Evolutionary conservation across 2,113 vertebrate species (phyloP).

Genomic region (Psettodes erumei): DNA sequence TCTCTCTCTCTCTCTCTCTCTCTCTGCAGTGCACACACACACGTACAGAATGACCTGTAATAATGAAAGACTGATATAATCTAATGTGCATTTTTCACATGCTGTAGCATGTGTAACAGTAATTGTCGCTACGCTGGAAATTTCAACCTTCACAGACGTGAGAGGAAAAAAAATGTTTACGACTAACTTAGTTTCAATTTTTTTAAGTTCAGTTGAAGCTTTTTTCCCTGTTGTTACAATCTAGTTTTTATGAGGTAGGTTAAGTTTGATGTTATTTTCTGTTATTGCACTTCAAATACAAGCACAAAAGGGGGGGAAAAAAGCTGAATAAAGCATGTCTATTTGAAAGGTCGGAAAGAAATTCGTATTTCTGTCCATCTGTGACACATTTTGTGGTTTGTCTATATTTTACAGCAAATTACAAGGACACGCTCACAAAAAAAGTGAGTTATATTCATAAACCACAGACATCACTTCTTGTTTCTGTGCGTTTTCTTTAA

Average conservation of each 20-base stretch:
- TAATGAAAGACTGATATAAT: conserved; percentile 41
- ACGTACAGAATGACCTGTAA: conserved; percentile 28
- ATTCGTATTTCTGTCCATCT: conserved; percentile 6
- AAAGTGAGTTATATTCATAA: conserved; percentile 41
- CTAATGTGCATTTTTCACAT: conserved; percentile 21
- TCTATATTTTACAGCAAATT: conserved; percentile 18
- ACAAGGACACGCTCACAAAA: conserved; percentile 20
- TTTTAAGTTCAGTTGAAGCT: background rate
- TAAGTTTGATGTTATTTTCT: conserved; percentile 6
- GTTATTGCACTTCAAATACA: conserved; percentile 9
- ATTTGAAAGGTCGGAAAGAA: conserved; percentile 8
- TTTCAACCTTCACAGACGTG: background rate
- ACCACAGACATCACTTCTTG: conserved; percentile 25
- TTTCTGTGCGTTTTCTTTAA: conserved; percentile 35
- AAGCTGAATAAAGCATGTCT: conserved; percentile 20
- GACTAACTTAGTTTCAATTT: background rate
- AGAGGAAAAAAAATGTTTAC: background rate
- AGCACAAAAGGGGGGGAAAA: background rate
- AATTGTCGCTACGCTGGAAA: conserved; percentile 7
- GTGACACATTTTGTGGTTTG: conserved; percentile 1
- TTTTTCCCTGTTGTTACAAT: background rate
- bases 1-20: background rate
- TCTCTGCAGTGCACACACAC: conserved; percentile 13
- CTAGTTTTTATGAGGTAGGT: background rate
- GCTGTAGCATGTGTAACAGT: background rate